Percentiles rank a stretch among this genome's conserved stretches.
Conservation (phyloP, 2,113 vertebrate genomes). For the Chionodraco myersi region DNA sequence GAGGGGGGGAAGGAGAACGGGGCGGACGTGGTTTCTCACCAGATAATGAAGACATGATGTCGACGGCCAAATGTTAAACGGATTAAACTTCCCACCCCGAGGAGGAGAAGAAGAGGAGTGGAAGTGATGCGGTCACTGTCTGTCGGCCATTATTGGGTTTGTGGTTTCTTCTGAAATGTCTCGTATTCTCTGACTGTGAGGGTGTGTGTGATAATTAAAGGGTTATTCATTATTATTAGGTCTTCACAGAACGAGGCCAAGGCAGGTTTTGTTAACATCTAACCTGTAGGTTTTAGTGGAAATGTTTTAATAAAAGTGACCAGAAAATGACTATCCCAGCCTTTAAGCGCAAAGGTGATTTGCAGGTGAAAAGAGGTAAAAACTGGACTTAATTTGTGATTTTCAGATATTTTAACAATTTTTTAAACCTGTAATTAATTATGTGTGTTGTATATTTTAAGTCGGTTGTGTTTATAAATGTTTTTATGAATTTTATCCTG, state of each 20-base stretch:
- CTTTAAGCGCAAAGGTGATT: neutral
- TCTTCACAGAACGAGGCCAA: neutral
- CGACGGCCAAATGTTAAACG: constrained; percentile 44
- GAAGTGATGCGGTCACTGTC: constrained; percentile 53
- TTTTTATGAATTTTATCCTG: no score
- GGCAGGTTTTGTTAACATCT: no score
- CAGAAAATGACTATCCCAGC: no score
- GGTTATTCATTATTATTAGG: neutral
- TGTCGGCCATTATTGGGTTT: constrained; percentile 54
- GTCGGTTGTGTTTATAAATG: no score
- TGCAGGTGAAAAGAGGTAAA: neutral
- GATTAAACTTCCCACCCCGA: constrained; percentile 61
- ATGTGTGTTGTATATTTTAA: neutral
- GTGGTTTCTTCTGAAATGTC: constrained; percentile 42
- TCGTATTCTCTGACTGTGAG: constrained; percentile 1
- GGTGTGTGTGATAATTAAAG: neutral
- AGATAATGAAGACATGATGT: constrained; percentile 32
- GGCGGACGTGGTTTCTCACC: constrained; percentile 33
- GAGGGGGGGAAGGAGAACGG: no score
- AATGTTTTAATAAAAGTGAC: no score
- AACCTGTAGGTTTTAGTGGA: no score
- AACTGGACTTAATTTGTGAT: neutral
- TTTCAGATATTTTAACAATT: no score
- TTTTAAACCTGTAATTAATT: no score
- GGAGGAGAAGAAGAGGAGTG: constrained; percentile 17